phyloP scores from a whole-genome alignment of 2,113 vertebrate species.

The Myocastor coypus region DNA sequence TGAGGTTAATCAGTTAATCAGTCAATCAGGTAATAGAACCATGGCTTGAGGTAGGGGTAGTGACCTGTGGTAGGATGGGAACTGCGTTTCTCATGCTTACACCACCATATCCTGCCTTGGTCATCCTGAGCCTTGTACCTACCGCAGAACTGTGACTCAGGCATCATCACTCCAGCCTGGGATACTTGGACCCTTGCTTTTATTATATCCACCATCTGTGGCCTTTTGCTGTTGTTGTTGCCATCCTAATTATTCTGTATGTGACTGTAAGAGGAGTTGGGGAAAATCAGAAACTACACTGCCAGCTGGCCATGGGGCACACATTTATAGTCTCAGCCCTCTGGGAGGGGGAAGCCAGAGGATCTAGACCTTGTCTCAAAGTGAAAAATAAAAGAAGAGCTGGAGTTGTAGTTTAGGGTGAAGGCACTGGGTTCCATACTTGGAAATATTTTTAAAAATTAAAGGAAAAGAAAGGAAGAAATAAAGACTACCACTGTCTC shows the following conservation, averaged over 20 bases:
- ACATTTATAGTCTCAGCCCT: not conserved
- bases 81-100: not conserved
- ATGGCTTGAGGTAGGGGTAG: not conserved
- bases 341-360: not conserved
- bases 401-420: not conserved
- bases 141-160: not conserved
- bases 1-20: not conserved
- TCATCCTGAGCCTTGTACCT: not conserved
- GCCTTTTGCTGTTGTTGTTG: not conserved
- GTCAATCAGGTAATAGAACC: too few species aligned
- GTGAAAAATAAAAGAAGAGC: not conserved
- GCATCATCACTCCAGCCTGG: not conserved
- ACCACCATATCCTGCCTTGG: too few species aligned
- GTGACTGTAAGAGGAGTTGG: not conserved
- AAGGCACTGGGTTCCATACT: not conserved
- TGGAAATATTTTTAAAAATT: not conserved
- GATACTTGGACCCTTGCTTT: not conserved
- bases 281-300: not conserved
- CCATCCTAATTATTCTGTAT: not conserved
- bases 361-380: not conserved
- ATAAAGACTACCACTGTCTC: not conserved
- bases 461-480: not conserved
- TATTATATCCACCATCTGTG: not conserved
- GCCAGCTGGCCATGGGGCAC: not conserved
- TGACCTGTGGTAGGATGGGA: fast-evolving